Evolutionary conservation across 1,140 invertebrate genomes (phyloP).

Genomic region (Rhopalosiphum padi): DNA sequence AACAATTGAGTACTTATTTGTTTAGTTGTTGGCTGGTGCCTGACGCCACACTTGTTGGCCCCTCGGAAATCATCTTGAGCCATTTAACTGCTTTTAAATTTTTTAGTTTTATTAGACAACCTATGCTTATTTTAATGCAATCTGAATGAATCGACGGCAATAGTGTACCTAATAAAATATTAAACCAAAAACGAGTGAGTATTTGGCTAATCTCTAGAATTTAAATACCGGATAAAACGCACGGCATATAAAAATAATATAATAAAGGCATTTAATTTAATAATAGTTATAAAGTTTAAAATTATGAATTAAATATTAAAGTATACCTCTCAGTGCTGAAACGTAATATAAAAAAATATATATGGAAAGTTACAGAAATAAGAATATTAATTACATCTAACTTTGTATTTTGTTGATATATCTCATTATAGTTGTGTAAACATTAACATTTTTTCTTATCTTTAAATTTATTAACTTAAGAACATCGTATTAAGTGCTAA

Average conservation of each 20-base stretch:
- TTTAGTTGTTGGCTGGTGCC: not conserved
- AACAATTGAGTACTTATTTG: not conserved
- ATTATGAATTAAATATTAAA: not conserved
- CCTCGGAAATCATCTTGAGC: not conserved
- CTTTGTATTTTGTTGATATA: no score
- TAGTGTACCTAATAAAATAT: not conserved
- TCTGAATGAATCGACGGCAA: not conserved
- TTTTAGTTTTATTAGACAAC: not conserved
- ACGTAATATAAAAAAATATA: not conserved
- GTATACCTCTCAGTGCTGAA: not conserved
- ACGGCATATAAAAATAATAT: not conserved
- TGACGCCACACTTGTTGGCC: not conserved
- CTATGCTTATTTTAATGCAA: not conserved
- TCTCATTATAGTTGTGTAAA: no score
- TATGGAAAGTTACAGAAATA: not conserved
- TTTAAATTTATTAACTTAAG: no score
- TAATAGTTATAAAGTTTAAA: not conserved
- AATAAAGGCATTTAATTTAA: not conserved
- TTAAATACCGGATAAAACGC: not conserved
- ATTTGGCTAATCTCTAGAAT: not conserved
- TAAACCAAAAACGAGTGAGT: conserved; percentile 26
- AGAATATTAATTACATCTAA: not conserved
- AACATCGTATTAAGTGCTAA: no score
- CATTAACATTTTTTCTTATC: no score
- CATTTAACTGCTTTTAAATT: not conserved